Percentiles rank a stretch among this genome's conserved stretches.
phyloP scores from a whole-genome alignment of 1,140 invertebrate genomes.

The Venustaconcha ellipsiformis region DNA sequence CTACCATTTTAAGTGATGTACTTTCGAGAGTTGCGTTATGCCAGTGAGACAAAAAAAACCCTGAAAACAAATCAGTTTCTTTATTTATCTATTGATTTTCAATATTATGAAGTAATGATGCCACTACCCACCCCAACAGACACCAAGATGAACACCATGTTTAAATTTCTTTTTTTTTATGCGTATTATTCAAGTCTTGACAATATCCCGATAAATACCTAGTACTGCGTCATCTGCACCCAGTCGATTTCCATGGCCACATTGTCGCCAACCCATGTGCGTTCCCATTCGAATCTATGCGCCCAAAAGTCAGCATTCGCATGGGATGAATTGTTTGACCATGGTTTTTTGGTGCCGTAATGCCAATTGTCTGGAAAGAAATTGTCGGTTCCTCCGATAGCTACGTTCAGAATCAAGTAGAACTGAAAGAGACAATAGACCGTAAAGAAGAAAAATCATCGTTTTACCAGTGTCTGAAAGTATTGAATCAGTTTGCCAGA shows the following conservation, averaged over 20 bases:
- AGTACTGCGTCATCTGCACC: constrained; percentile 37
- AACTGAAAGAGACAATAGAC: constrained; percentile 65
- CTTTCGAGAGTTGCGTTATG: too few relatives aligned
- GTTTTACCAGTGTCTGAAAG: too few relatives aligned
- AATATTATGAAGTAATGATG: too few relatives aligned
- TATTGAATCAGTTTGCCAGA: too few relatives aligned
- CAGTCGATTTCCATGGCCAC: constrained; percentile 74
- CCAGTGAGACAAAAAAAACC: too few relatives aligned
- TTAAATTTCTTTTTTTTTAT: background rate
- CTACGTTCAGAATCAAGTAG: constrained; percentile 79
- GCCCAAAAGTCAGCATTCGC: constrained; percentile 75
- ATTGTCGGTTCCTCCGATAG: constrained; percentile 76
- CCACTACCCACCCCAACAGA: too few relatives aligned
- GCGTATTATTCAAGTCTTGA: background rate
- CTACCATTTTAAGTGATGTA: too few relatives aligned
- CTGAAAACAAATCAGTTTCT: too few relatives aligned
- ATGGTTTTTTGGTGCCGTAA: constrained; percentile 74
- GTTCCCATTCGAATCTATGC: constrained; percentile 72
- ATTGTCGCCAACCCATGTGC: constrained; percentile 73
- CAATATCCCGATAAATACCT: background rate
- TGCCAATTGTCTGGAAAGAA: constrained; percentile 76
- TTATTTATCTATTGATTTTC: too few relatives aligned
- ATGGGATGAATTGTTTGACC: constrained; percentile 73
- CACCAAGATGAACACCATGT: too few relatives aligned
- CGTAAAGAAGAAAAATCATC: too few relatives aligned